A percentile compares a stretch with the other conserved stretches of the same genome.
phyloP scores from a whole-genome alignment of 2,888 invertebrate species.

The Dinocampus coccinellae region DNA sequence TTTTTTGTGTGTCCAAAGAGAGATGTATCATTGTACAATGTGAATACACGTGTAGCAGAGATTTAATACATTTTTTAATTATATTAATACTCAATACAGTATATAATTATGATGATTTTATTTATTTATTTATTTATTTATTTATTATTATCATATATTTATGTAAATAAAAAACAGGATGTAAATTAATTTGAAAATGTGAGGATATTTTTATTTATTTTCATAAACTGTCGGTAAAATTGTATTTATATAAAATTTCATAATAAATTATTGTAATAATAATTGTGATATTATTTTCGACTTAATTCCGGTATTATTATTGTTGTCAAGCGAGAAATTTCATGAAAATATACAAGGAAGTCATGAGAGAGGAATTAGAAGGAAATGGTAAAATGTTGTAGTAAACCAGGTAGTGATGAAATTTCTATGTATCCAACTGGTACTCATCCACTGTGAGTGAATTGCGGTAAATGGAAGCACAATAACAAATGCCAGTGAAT shows the following conservation, averaged over 20 bases:
- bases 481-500: not conserved
- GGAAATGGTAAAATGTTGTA: not conserved
- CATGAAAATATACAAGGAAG: not conserved
- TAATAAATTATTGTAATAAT: constrained; percentile 11
- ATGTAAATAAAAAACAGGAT: no score
- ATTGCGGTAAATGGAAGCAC: not conserved
- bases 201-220: no score
- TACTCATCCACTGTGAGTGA: not conserved
- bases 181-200: no score
- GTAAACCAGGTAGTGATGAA: not conserved
- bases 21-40: not conserved
- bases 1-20: not conserved
- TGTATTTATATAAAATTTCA: constrained; percentile 1
- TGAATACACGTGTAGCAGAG: not conserved
- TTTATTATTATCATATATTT: no score
- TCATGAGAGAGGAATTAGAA: not conserved
- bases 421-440: not conserved
- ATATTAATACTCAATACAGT: no score
- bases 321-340: constrained; percentile 16
- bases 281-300: not conserved
- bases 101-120: no score
- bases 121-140: not conserved
- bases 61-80: no score
- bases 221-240: no score
- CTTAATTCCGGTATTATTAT: constrained; percentile 16